Evolutionary conservation across 2,113 vertebrate species (phyloP).

Genomic region (Bos indicus): DNA sequence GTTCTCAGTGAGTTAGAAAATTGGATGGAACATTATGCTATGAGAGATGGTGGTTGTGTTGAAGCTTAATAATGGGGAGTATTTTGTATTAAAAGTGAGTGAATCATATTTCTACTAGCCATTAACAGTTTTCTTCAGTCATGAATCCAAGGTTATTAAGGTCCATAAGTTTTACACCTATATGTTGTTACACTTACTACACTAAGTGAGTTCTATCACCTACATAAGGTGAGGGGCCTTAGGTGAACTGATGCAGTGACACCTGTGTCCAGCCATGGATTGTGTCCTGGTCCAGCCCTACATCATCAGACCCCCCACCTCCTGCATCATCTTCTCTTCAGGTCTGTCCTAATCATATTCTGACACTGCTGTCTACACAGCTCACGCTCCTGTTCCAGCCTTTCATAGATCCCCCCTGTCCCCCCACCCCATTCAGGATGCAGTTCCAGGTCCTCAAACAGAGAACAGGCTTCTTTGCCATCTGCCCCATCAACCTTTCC

Average conservation of each 20-base stretch:
- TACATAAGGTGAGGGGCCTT: not conserved
- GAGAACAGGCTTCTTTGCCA: fast-evolving
- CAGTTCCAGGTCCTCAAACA: not conserved
- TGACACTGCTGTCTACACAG: too few relatives aligned
- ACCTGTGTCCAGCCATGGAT: not conserved
- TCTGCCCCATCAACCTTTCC: fast-evolving
- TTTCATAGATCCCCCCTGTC: too few relatives aligned
- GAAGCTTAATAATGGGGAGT: not conserved
- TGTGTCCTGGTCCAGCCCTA: fast-evolving
- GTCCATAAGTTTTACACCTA: fast-evolving
- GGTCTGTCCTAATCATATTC: not conserved
- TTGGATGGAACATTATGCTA: conserved; percentile 13
- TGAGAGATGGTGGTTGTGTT: conserved; percentile 43
- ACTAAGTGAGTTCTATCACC: not conserved
- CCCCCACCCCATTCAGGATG: not conserved
- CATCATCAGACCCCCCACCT: not conserved
- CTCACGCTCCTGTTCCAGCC: too few relatives aligned
- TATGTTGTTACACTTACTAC: not conserved
- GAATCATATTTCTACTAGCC: not conserved
- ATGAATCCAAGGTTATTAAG: too few relatives aligned
- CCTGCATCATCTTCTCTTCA: not conserved
- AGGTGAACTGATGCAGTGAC: not conserved
- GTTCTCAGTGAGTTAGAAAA: conserved; percentile 66
- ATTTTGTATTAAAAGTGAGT: not conserved
- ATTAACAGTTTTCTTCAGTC: not conserved